Evolutionary conservation across 1,140 invertebrate genomes (phyloP).

Genomic region (Pinna nobilis): DNA sequence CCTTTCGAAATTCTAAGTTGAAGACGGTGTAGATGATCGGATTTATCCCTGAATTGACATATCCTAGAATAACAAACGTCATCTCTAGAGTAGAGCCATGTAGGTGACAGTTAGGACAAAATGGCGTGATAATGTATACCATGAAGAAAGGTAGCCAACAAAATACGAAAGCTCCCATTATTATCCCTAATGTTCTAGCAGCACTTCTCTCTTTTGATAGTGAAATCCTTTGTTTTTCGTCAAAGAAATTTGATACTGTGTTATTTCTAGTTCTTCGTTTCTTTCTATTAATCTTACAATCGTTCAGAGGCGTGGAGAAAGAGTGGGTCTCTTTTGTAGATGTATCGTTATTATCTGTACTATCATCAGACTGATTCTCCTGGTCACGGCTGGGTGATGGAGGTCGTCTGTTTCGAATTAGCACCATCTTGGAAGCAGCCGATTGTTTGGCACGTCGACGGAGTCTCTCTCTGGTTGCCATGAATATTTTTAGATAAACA

Average conservation of each 20-base stretch:
- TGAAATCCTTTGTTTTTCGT: constrained; percentile 94
- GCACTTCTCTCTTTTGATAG: constrained; percentile 94
- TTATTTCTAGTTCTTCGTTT: constrained; percentile 13
- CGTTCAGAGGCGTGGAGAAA: not conserved
- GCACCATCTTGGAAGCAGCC: constrained; percentile 28
- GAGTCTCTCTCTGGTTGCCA: constrained; percentile 51
- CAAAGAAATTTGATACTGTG: constrained; percentile 78
- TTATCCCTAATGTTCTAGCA: constrained; percentile 94
- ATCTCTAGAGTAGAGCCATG: constrained; percentile 45
- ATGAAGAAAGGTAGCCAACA: constrained; percentile 99
- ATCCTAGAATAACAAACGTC: constrained; percentile 74
- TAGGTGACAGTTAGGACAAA: constrained; percentile 80
- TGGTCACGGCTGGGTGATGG: constrained; percentile 18
- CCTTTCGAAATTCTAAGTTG: constrained; percentile 78
- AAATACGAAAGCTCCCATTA: constrained; percentile 93
- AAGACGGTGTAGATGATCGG: constrained; percentile 79
- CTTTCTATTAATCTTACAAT: no score
- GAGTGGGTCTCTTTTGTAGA: not conserved
- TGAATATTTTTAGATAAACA: constrained; percentile 69
- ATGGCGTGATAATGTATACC: constrained; percentile 87
- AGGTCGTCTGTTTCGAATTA: constrained; percentile 23
- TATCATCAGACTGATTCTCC: constrained; percentile 31
- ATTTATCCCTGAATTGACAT: constrained; percentile 74
- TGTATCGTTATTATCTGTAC: constrained; percentile 22
- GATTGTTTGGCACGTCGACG: constrained; percentile 38